Evolutionary conservation across 2,113 vertebrate genomes (phyloP), one percentile per base, ranked within the genome.

Genomic region (Dendrocopos noguchii): DNA sequence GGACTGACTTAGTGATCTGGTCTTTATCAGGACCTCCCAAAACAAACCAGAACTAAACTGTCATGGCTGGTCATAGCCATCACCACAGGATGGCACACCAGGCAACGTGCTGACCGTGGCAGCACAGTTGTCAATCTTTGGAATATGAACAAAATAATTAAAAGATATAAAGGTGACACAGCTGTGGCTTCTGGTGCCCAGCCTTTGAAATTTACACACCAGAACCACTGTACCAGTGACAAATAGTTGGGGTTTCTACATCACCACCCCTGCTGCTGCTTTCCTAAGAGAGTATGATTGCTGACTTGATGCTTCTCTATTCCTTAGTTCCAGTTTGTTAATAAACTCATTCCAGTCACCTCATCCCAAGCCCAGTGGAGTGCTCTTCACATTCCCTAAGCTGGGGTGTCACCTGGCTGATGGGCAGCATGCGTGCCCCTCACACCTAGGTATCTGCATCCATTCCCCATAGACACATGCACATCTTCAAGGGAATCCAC

Each of bases 391-490:
- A 1, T 33, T 68, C 61, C 52, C 66, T 59, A 13, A 29, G 7
- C 42, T 71, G 29, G 34, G 22, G 6, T 31, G 20, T 52, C 4
- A 17, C 64, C 18, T 2, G 1, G 50, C 15, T 9, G 44, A 33
- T 28, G 68, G 31, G 55, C 57, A 24, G 14, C 5, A 2, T 0
- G 14, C 5, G 2, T 0, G 3, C 56, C 7, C 19, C 33, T 18
- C 31, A 4, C 0, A 5, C 33, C 52, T 39, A 0, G 2, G 31
- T 14, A 28, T 52, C 39, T 24, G 47, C 22, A 24, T 22, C 9
- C 2, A 60, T 42, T 10, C 39, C 53, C 59, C 8, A 60, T 5
- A 9, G 0, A 17, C 25, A 64, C 29, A 52, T 2, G 1, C 24
- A 13, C 6, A 4, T 7, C 59, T 52, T 12, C 73, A 31, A 7